A percentile compares a stretch with the other conserved stretches of the same genome.
Evolutionary conservation across 2,113 vertebrate genomes (phyloP).

Genomic region (Stictonetta naevosa): DNA sequence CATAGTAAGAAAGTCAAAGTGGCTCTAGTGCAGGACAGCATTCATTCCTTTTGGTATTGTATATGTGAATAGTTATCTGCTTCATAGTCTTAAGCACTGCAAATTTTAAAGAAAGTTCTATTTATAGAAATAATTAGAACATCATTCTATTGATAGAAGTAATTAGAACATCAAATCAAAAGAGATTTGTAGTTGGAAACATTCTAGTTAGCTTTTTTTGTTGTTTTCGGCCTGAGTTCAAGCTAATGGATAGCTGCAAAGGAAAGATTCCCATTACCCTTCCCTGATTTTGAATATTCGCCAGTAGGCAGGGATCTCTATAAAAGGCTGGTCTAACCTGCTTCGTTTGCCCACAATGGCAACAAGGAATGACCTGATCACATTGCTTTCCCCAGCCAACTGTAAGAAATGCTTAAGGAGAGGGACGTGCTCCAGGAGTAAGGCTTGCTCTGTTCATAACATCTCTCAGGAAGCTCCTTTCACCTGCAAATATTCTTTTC

Average conservation of each 20-base stretch:
- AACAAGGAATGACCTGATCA: neutral
- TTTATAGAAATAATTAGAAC: neutral
- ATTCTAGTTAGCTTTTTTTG: neutral
- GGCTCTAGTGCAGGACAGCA: neutral
- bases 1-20: neutral
- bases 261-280: neutral
- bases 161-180: neutral
- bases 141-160: neutral
- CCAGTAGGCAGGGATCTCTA: neutral
- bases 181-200: neutral
- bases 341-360: neutral
- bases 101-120: neutral
- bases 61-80: neutral
- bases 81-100: neutral
- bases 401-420: neutral
- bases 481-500: neutral
- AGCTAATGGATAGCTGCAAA: neutral
- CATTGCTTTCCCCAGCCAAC: neutral
- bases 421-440: neutral
- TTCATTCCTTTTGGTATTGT: neutral
- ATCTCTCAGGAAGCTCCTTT: neutral
- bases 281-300: neutral
- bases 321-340: neutral
- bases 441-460: neutral
- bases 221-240: neutral